Evolutionary conservation across 2,113 vertebrate species (phyloP).

Genomic region (Xiphorhynchus elegans): DNA sequence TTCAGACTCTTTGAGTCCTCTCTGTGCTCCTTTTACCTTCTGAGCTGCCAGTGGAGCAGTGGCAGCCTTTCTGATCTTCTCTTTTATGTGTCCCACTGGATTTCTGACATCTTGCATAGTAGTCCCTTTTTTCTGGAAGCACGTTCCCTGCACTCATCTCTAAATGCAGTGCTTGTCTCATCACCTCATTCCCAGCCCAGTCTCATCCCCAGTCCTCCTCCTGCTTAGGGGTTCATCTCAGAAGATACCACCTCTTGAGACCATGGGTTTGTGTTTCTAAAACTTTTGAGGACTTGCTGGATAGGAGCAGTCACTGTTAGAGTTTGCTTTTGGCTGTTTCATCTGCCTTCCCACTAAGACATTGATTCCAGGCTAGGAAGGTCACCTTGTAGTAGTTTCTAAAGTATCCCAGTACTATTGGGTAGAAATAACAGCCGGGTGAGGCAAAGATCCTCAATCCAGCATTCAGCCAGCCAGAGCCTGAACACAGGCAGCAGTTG

Average conservation of each 20-base stretch:
- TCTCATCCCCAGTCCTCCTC: not conserved
- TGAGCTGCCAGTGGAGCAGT: not conserved
- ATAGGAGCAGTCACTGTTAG: not conserved
- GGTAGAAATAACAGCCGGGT: not conserved
- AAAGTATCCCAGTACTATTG: accelerated
- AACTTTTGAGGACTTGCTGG: not conserved
- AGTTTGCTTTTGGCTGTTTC: not conserved
- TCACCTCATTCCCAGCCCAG: not conserved
- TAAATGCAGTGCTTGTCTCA: not conserved
- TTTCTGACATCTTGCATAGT: not conserved
- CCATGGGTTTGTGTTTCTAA: not conserved
- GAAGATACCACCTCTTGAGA: not conserved
- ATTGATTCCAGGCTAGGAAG: not conserved
- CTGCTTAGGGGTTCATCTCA: not conserved
- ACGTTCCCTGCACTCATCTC: not conserved
- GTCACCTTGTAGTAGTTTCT: not conserved
- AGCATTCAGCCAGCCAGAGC: not conserved
- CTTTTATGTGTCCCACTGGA: not conserved
- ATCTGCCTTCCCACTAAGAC: not conserved
- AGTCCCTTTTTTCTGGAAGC: not conserved
- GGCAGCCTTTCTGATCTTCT: not conserved
- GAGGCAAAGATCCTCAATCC: not conserved
- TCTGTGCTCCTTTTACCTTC: not conserved
- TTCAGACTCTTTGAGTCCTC: not conserved
- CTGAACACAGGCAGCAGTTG: not conserved